Percentiles rank a stretch among this genome's conserved stretches.
phyloP scores from a whole-genome alignment of 1,140 invertebrate species.

The Bombus impatiens region DNA sequence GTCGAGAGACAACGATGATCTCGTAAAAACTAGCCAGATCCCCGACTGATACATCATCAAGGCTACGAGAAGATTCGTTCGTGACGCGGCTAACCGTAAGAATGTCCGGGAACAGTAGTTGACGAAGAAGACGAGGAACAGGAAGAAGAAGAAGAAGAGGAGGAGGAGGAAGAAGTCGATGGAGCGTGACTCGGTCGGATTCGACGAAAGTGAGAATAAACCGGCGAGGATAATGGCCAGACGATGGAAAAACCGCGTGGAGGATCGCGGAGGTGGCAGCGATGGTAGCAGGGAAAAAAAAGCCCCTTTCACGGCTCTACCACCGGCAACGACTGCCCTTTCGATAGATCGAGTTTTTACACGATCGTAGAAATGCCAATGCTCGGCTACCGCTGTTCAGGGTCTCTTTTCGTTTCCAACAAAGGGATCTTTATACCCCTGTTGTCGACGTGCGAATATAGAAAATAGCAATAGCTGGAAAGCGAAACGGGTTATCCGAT shows the following conservation, averaged over 20 bases:
- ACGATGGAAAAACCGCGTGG: conserved; percentile 42
- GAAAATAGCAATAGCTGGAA: no score
- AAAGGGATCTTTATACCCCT: conserved; percentile 22
- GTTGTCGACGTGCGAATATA: no score
- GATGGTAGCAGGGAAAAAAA: conserved; percentile 15
- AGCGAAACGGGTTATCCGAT: no score
- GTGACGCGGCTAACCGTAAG: conserved; percentile 34
- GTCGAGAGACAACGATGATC: background rate
- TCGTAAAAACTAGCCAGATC: conserved; percentile 17
- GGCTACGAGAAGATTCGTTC: conserved; percentile 14
- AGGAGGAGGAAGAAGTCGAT: conserved; percentile 48
- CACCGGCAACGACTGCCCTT: conserved; percentile 39
- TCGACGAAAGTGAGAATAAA: conserved; percentile 61
- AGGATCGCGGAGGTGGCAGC: background rate
- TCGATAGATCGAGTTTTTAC: conserved; percentile 58
- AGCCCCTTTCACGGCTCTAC: conserved; percentile 41
- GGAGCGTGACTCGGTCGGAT: conserved; percentile 58
- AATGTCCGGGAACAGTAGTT: conserved; percentile 50
- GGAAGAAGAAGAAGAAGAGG: conserved; percentile 20
- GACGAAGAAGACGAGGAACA: conserved; percentile 43
- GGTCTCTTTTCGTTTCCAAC: conserved; percentile 2
- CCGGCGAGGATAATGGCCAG: conserved; percentile 56
- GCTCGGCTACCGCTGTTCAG: background rate
- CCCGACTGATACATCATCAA: conserved; percentile 5
- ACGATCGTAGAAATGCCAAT: conserved; percentile 42